A percentile compares a stretch with the other conserved stretches of the same genome.
Conservation (phyloP, 2,113 vertebrate species). For the Tapirus terrestris region DNA sequence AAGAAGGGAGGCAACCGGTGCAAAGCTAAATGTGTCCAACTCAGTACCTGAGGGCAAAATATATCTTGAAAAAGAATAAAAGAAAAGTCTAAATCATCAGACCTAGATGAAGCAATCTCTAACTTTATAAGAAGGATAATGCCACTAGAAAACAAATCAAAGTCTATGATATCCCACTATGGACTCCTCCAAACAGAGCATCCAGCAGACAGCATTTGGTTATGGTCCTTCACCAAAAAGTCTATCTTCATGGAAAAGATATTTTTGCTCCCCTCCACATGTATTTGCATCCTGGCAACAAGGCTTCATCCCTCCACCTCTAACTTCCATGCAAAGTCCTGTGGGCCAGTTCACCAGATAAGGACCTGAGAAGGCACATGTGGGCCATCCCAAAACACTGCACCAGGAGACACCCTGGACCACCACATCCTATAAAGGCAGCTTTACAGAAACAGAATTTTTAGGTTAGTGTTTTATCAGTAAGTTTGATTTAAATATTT, state of each 20-base stretch:
- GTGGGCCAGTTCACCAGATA: neutral
- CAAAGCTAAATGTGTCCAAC: neutral
- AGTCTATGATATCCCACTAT: neutral
- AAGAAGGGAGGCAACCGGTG: neutral
- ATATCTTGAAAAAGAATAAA: neutral
- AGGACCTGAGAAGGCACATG: neutral
- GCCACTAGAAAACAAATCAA: neutral
- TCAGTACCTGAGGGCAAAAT: neutral
- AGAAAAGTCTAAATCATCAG: neutral
- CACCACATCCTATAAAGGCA: neutral
- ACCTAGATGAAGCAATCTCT: neutral
- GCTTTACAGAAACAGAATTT: neutral
- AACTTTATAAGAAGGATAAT: neutral
- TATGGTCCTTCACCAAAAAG: neutral
- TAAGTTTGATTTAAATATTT: slow-evolving; percentile 21
- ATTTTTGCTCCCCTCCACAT: neutral
- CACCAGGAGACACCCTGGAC: neutral
- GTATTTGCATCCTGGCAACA: neutral
- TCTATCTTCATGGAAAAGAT: neutral
- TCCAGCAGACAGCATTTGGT: neutral
- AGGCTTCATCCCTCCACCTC: neutral
- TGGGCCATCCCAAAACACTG: neutral
- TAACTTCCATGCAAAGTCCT: neutral
- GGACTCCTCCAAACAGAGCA: neutral
- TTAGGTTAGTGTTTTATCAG: neutral